These are phyloP conservation scores for Eupithecia pulchellata DNA, from an alignment of 2,888 invertebrate genomes.

Conservation along the genomic window DNA sequence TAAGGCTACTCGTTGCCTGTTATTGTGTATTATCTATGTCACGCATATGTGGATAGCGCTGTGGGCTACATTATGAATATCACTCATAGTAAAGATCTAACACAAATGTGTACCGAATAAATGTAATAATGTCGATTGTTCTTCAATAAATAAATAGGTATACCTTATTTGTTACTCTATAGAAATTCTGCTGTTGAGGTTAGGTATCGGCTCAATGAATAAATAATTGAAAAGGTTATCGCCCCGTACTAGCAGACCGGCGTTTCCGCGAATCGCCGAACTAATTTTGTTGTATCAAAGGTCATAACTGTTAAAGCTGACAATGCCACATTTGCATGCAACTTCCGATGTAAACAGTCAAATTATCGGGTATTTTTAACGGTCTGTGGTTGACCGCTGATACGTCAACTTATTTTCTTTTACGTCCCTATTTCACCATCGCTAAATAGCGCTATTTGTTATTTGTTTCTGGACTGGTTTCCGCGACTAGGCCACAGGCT, in stretches of 20 bases:
- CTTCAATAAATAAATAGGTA: no score
- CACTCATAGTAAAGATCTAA: no score
- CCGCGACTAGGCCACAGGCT: neutral
- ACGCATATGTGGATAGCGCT: no score
- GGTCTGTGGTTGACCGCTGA: constrained; percentile 72
- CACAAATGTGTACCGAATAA: neutral
- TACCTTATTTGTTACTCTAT: neutral
- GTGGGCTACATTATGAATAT: no score
- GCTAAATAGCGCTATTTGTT: neutral
- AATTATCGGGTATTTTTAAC: constrained; percentile 73
- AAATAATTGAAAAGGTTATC: constrained; percentile 56
- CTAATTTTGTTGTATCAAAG: constrained; percentile 67
- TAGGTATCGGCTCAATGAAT: constrained; percentile 10
- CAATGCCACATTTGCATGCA: constrained; percentile 80
- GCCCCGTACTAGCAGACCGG: constrained; percentile 44
- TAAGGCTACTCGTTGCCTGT: no score
- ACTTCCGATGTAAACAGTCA: constrained; percentile 73
- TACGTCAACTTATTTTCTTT: constrained; percentile 40
- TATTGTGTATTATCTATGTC: no score
- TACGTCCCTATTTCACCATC: neutral
- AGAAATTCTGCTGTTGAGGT: neutral
- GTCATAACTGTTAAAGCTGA: constrained; percentile 71
- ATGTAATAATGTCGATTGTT: no score
- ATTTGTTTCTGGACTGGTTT: neutral
- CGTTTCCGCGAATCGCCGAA: constrained; percentile 67